These are phyloP conservation scores for fruit fly (Drosophila melanogaster) DNA, from an alignment of 1,140 invertebrate genomes.

Conservation along the genomic window DNA sequence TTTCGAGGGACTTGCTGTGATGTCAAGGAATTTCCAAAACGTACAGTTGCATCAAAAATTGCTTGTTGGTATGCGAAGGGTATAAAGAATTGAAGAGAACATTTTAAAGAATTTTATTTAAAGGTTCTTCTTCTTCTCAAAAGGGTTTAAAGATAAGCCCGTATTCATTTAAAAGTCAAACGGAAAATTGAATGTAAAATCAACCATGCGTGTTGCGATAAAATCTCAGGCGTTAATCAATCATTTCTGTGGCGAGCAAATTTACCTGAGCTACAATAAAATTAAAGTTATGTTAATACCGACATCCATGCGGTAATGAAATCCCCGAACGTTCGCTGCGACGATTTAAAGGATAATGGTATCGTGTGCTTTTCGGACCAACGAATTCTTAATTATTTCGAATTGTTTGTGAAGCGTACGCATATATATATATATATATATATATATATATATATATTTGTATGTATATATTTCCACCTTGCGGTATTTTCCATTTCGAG, in stretches of 20 bases:
- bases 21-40: not conserved
- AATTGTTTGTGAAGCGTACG: conserved; percentile 33
- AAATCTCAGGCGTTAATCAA: conserved; percentile 26
- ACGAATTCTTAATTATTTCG: conserved; percentile 60
- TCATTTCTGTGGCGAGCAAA: conserved; percentile 10
- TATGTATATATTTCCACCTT: not conserved
- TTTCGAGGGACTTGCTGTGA: conserved; percentile 1
- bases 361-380: conserved; percentile 18
- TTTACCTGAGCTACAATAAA: conserved; percentile 26
- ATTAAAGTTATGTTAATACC: conserved; percentile 45
- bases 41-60: not conserved
- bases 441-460: not conserved
- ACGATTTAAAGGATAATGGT: conserved; percentile 30
- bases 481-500: conserved; percentile 22
- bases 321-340: not conserved
- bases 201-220: conserved; percentile 4
- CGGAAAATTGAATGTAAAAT: conserved; percentile 3
- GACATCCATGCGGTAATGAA: conserved; percentile 31
- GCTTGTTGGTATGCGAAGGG: not conserved
- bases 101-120: too few species aligned
- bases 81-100: not conserved
- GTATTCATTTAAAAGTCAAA: not conserved
- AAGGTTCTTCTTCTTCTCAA: too few species aligned
- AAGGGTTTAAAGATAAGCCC: not conserved
- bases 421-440: not conserved